Evolutionary conservation across 2,888 invertebrate species (phyloP).

Genomic region (Acanthococcus lagerstroemiae): DNA sequence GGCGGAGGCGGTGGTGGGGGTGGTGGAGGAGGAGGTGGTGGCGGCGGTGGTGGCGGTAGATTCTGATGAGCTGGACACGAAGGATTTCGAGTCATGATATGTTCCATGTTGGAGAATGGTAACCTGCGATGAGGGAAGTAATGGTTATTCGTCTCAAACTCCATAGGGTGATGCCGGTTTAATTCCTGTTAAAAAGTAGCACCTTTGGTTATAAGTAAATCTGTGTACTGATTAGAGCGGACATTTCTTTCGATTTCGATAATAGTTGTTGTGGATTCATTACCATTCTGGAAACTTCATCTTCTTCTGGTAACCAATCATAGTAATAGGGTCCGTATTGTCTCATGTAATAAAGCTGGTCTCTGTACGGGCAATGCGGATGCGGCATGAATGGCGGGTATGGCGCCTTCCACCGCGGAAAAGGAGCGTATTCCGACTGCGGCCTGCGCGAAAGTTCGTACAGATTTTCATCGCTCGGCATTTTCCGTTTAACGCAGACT

Average conservation of each 20-base stretch:
- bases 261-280: not conserved
- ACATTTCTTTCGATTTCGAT: no score
- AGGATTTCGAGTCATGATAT: slow-evolving; percentile 26
- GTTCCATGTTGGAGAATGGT: slow-evolving; percentile 25
- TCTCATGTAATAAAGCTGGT: slow-evolving; percentile 70
- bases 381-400: slow-evolving; percentile 39
- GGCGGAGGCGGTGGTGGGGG: slow-evolving; percentile 46
- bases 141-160: slow-evolving; percentile 4
- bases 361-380: slow-evolving; percentile 49
- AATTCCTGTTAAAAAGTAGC: not conserved
- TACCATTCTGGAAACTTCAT: slow-evolving; percentile 58
- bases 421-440: slow-evolving; percentile 61
- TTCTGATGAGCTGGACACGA: slow-evolving; percentile 34
- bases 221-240: not conserved
- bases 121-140: slow-evolving; percentile 22
- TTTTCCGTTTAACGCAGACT: slow-evolving; percentile 74
- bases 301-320: slow-evolving; percentile 69
- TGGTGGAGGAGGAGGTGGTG: slow-evolving; percentile 36
- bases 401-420: slow-evolving; percentile 60
- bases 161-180: slow-evolving; percentile 7
- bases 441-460: slow-evolving; percentile 46
- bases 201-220: not conserved
- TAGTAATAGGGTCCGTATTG: slow-evolving; percentile 56
- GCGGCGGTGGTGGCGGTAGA: slow-evolving; percentile 39
- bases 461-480: slow-evolving; percentile 80